These are phyloP conservation scores for Podarcis siculus DNA, from an alignment of 2,797 vertebrate genomes.

Conservation along the genomic window DNA sequence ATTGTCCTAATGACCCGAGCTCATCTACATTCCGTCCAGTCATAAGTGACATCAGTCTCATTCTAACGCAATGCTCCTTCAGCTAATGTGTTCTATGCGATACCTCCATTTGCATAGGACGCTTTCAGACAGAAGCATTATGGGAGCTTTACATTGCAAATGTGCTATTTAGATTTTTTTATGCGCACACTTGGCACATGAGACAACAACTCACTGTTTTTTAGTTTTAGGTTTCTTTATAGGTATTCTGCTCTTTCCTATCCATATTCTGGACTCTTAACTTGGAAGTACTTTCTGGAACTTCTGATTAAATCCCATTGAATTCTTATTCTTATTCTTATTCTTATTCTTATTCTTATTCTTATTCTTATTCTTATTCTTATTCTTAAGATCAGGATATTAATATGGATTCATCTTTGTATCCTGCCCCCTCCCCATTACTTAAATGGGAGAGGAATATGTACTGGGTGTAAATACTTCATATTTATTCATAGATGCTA, in stretches of 20 bases:
- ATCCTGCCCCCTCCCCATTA: background rate
- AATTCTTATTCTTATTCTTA: background rate
- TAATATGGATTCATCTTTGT: background rate
- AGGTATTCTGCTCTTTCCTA: too few relatives aligned
- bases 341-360: too few relatives aligned
- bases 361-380: too few relatives aligned
- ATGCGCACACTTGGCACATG: too few relatives aligned
- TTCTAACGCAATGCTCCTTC: background rate
- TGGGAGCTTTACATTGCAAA: too few relatives aligned
- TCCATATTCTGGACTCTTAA: background rate
- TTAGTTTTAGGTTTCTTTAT: too few relatives aligned
- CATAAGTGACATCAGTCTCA: background rate
- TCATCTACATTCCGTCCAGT: background rate
- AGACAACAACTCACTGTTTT: too few relatives aligned
- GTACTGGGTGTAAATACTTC: background rate
- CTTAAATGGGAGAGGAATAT: background rate
- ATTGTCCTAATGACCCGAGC: background rate
- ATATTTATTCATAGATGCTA: background rate
- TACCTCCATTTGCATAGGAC: too few relatives aligned
- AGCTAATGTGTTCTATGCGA: background rate
- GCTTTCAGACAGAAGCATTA: too few relatives aligned
- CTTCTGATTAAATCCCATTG: background rate
- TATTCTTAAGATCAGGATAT: background rate
- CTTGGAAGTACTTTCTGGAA: background rate
- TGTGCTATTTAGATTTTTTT: too few relatives aligned